A percentile compares a stretch with the other conserved stretches of the same genome.
Evolutionary conservation across 2,113 vertebrate genomes (phyloP).

Genomic region (Brachirus orientalis): DNA sequence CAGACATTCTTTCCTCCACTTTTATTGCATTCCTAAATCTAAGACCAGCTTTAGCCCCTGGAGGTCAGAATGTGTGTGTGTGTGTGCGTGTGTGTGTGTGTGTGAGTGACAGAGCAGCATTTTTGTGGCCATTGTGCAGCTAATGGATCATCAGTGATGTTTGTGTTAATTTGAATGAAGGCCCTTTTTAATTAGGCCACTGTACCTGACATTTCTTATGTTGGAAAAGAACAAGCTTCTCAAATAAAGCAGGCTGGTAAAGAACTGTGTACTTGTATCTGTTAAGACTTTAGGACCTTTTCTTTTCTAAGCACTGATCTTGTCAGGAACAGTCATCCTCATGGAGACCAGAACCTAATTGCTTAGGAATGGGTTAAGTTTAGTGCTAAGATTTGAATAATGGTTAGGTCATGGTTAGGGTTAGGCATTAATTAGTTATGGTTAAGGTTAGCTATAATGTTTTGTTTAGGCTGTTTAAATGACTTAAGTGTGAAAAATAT

Average conservation of each 20-base stretch:
- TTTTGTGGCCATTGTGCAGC: constrained; percentile 62
- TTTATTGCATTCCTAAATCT: constrained; percentile 65
- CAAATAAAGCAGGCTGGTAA: constrained; percentile 60
- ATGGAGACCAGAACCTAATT: too few relatives aligned
- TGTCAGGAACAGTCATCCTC: too few relatives aligned
- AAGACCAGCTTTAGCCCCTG: constrained; percentile 51
- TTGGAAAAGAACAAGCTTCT: constrained; percentile 64
- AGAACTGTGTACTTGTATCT: not conserved
- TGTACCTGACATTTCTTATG: constrained; percentile 64
- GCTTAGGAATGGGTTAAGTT: too few relatives aligned
- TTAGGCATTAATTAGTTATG: too few relatives aligned
- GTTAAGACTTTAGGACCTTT: too few relatives aligned
- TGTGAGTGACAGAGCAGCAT: constrained; percentile 48
- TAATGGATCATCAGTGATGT: constrained; percentile 72
- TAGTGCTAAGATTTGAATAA: too few relatives aligned
- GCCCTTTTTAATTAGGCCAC: constrained; percentile 70
- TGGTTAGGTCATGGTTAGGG: too few relatives aligned
- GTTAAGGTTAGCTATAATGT: too few relatives aligned
- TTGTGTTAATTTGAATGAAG: constrained; percentile 70
- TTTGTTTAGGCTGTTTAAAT: too few relatives aligned
- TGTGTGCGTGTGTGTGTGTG: constrained; percentile 20
- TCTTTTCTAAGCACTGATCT: too few relatives aligned
- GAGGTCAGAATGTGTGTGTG: constrained; percentile 30
- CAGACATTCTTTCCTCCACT: constrained; percentile 35
- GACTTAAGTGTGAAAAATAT: too few relatives aligned